Conservation (phyloP, 1,140 invertebrate genomes). For the Rhopalosiphum maidis region DNA sequence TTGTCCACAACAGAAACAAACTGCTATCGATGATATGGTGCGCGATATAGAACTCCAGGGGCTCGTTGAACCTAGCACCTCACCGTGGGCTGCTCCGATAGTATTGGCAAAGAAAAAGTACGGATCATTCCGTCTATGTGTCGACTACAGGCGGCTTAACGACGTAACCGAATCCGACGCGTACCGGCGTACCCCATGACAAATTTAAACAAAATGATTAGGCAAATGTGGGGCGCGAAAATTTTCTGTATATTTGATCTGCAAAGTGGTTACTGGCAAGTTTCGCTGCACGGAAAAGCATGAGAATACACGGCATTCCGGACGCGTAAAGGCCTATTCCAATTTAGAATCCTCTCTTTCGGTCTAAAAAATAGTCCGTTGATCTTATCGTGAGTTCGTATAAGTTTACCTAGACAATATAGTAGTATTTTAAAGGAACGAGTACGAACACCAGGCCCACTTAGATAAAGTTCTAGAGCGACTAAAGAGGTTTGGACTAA, state of each 20-base stretch:
- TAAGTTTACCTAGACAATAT: conserved; percentile 45
- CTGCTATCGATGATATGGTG: not conserved
- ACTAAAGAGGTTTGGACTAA: conserved; percentile 46
- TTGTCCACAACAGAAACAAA: not conserved
- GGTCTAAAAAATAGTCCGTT: conserved; percentile 63
- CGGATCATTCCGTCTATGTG: not conserved
- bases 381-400: not conserved
- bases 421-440: not conserved
- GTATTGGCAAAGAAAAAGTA: conserved; percentile 9
- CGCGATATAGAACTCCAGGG: not conserved
- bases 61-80: not conserved
- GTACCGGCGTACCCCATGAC: not conserved
- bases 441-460: not conserved
- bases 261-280: too few species aligned
- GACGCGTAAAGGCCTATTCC: conserved; percentile 63
- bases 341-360: conserved; percentile 64
- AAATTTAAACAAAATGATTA: not conserved
- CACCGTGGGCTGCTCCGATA: not conserved
- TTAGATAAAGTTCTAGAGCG: conserved; percentile 22
- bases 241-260: too few species aligned
- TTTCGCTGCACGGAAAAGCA: conserved; percentile 60
- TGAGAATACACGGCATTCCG: conserved; percentile 64
- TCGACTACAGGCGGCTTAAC: not conserved
- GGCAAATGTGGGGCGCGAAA: not conserved
- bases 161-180: not conserved